Base-by-base conservation (phyloP, 2,797 vertebrate genomes). In the Acropternis orthonyx region DNA sequence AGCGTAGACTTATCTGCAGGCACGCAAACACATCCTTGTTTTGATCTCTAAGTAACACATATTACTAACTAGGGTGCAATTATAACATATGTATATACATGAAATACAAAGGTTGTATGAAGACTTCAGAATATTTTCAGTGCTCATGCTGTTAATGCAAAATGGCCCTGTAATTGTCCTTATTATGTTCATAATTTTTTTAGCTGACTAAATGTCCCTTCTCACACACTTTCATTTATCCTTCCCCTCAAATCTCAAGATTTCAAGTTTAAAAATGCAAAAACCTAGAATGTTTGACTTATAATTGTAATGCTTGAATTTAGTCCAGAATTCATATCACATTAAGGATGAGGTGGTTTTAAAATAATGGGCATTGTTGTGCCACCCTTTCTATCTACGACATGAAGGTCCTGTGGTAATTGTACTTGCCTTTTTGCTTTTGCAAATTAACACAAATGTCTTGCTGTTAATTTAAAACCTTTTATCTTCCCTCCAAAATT, bases 381-480 rank as follows among this genome's bases (percentile, higher is more conserved):
- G 32, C 66, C 49, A 34, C 26, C 9, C 14, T 54, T 91, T 86
- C 71, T 82, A 76, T 30, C 26, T 71, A 52, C 91, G 55, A 41
- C 28, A 76, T 59, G 24, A 36, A 58, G 19, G 69, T 88, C 43
- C 37, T 91, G 14, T 51, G 24, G 56, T 67, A 88, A 87, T 49
- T 92, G 49, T 48, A 62, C 28, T 73, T 75, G 78, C 4, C 37
- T 77, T 95, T 90, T 93, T 54, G 24, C 56, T 62, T 92, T 92
- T 87, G 17, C 12, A 92, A 82, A 92, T 89, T 92, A 95, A 91
- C 75, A 92, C 26, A 87, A 79, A 90, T 41, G 12, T 79, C 80
- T 79, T 89, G 68, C 27, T 84, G 43, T 87, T 90, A 90, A 95
- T 94, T 65, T 92, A 90, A 79, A 92, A n/a, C n/a, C 71, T 92